Evolutionary conservation across 2,797 vertebrate species (phyloP).

Genomic region (Sebastolobus altivelis): DNA sequence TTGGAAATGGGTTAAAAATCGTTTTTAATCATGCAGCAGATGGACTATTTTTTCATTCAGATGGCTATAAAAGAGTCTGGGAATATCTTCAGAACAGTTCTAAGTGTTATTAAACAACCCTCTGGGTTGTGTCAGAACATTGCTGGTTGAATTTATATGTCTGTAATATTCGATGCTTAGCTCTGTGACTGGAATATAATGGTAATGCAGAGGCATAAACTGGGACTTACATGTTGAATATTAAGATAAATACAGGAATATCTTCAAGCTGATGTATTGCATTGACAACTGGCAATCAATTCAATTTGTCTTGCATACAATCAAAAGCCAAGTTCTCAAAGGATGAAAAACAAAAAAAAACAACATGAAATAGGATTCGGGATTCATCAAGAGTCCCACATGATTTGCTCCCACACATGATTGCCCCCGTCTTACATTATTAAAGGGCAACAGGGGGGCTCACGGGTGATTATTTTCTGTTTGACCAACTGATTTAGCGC

Average conservation of each 20-base stretch:
- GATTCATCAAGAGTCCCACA: not conserved
- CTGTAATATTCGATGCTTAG: not conserved
- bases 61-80: not conserved
- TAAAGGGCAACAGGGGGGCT: constrained; percentile 18
- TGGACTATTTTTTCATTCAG: not conserved
- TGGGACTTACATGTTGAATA: not conserved
- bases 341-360: constrained; percentile 1
- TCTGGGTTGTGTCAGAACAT: not conserved
- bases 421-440: constrained; percentile 1
- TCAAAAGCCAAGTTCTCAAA: constrained; percentile 48
- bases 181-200: constrained; percentile 17
- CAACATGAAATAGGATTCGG: not conserved
- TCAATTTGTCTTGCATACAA: constrained; percentile 48
- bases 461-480: constrained; percentile 7
- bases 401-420: not conserved
- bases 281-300: constrained; percentile 31
- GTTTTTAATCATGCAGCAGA: not conserved
- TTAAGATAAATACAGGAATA: not conserved
- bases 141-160: not conserved
- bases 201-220: constrained; percentile 17
- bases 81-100: not conserved
- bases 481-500: constrained; percentile 11
- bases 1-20: not conserved
- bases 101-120: not conserved
- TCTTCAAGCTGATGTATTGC: constrained; percentile 9